Evolutionary conservation across 2,888 invertebrate genomes (phyloP), one percentile per base, ranked within the genome.

Genomic region (Micoletzkya japonica): DNA sequence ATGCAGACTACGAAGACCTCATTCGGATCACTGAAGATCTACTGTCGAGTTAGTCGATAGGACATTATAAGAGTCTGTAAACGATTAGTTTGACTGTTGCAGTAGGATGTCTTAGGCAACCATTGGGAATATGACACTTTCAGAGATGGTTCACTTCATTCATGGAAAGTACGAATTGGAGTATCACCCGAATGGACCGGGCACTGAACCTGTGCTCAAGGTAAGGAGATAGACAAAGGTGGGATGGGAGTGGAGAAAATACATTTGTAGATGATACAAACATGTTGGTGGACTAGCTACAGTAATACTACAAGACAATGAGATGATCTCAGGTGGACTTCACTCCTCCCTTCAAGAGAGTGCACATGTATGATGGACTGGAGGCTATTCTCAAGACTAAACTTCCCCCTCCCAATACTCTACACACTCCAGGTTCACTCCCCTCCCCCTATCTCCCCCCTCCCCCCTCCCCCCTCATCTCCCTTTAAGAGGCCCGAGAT

Each of bases 1-100:
- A 98, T 88, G 98, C 98, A 24, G 98, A 99, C 87, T 99, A 98
- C 86, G 90, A 94, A 86, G 97, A 99, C 87, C 86, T 98, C 14
- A 95, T 99, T 88, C 88, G 89, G 34, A 90, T 99, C 56, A 96
- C 97, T 0, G 98, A 99, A 87, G 89, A 91, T 70, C 89, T 98
- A 89, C 78, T 99, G 20, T 92, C 95, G 39, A 93, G 90, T 80
- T 10, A 72, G 79, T 50, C 4, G 50, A 50, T 10, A 7, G 50
- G 20, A 44, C 14, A 44, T n/a, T 44, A n/a, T 44, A n/a, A 57
- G 6, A 26, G 10, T 4, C 28, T 26, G 20, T 26, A 20, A 17
- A 57, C 26, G 26, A 54, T 24, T 10, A 39, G 10, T 39, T 39
- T 54, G n/a, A 24, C 49, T 17, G 20, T 44, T 44, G 14, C 14